A percentile compares a stretch with the other conserved stretches of the same genome.
phyloP scores from a whole-genome alignment of 2,888 invertebrate species.

The Oxytorus armatus region DNA sequence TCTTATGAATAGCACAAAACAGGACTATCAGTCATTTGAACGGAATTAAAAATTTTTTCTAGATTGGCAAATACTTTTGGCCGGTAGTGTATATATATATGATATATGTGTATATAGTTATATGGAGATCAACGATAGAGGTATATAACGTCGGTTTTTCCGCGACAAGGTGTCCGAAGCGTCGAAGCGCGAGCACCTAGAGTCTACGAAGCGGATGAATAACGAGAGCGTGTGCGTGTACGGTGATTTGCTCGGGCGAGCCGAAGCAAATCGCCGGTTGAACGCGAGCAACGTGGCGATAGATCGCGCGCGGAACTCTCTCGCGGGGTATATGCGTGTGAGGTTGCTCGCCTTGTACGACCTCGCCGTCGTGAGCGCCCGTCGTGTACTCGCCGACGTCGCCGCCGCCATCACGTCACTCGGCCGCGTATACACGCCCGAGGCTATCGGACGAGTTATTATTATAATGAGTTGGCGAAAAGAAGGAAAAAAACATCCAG shows the following conservation, averaged over 20 bases:
- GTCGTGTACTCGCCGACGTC: conserved; percentile 30
- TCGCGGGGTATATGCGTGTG: conserved; percentile 61
- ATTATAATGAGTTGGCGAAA: conserved; percentile 33
- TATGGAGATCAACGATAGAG: background rate
- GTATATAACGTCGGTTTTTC: background rate
- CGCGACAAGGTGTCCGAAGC: conserved; percentile 29
- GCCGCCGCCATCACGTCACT: conserved; percentile 43
- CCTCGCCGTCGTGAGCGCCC: conserved; percentile 76
- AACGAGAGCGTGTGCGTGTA: conserved; percentile 57
- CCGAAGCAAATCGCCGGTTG: conserved; percentile 61
- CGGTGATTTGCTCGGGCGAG: conserved; percentile 61
- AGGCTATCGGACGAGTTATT: conserved; percentile 54
- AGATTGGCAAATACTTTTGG: conserved; percentile 27
- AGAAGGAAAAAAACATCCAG: background rate
- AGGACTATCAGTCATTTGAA: too few species aligned
- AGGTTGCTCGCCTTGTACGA: conserved; percentile 79
- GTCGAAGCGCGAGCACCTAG: conserved; percentile 17
- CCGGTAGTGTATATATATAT: conserved; percentile 8
- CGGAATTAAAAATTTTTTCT: too few species aligned
- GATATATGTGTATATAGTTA: background rate
- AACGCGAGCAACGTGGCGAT: conserved; percentile 63
- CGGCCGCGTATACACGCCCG: conserved; percentile 24
- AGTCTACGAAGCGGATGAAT: conserved; percentile 61
- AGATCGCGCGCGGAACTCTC: conserved; percentile 54
- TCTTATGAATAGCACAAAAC: too few species aligned